Conservation (phyloP, 1,140 invertebrate genomes). For the Neodiprion virginianus region DNA sequence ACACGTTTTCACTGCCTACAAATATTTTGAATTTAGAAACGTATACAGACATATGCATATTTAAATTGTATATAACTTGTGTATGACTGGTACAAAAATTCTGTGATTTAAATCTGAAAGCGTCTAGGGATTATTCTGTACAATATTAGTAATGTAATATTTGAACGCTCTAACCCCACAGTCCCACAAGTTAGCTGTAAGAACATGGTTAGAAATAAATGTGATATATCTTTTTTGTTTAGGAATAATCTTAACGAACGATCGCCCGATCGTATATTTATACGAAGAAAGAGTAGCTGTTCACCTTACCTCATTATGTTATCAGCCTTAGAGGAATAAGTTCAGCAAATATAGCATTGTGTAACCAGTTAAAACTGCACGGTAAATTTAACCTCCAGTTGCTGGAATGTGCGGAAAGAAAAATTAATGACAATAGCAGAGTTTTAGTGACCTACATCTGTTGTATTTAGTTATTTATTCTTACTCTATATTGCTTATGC, state of each 20-base stretch:
- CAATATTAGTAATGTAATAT: neutral
- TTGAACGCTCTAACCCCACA: too few relatives aligned
- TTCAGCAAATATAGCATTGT: conserved; percentile 26
- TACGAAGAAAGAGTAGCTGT: conserved; percentile 40
- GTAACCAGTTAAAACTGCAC: conserved; percentile 23
- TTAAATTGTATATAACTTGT: too few relatives aligned
- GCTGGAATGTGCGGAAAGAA: neutral
- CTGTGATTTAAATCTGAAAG: neutral
- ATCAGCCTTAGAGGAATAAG: conserved; percentile 34
- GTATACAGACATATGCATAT: too few relatives aligned
- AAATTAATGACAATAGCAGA: conserved; percentile 14
- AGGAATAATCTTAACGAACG: conserved; percentile 43
- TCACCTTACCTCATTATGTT: conserved; percentile 40
- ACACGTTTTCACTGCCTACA: too few relatives aligned
- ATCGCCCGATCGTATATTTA: conserved; percentile 44
- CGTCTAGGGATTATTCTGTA: neutral
- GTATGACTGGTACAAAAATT: neutral
- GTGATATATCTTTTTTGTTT: conserved; percentile 40
- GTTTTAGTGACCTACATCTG: conserved; percentile 33
- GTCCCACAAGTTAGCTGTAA: neutral
- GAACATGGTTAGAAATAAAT: conserved; percentile 15
- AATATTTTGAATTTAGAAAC: too few relatives aligned
- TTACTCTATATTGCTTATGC: conserved; percentile 35
- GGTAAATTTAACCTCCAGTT: conserved; percentile 11
- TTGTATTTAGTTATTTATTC: conserved; percentile 41